Conservation (phyloP, 2,888 invertebrate species). For the Cheilosia impressa region DNA sequence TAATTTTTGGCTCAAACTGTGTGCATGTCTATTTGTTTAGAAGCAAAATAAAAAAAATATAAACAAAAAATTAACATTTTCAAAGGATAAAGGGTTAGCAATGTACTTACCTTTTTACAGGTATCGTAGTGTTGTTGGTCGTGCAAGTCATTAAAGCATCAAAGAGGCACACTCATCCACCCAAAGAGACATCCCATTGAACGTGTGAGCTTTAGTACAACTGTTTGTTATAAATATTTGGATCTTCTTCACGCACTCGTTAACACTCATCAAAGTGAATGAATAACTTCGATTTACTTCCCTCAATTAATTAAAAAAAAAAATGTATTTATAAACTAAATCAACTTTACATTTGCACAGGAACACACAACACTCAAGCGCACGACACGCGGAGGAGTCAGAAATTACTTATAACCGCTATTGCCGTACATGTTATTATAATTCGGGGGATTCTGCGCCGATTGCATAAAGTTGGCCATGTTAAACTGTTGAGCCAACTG, state of each 20-base stretch:
- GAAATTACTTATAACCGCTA: constrained; percentile 62
- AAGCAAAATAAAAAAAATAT: constrained; percentile 25
- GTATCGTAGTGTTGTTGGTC: constrained; percentile 2
- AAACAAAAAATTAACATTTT: constrained; percentile 3
- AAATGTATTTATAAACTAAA: constrained; percentile 28
- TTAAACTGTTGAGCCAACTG: constrained; percentile 47
- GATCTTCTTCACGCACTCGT: constrained; percentile 27
- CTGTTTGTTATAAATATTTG: not conserved
- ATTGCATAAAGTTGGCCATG: constrained; percentile 55
- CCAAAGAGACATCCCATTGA: constrained; percentile 1
- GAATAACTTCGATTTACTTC: constrained; percentile 9
- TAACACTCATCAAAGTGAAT: constrained; percentile 6
- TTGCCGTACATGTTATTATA: constrained; percentile 58
- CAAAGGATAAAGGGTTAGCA: not conserved
- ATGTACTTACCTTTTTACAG: constrained; percentile 49
- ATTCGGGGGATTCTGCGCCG: constrained; percentile 31
- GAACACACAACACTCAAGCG: constrained; percentile 56
- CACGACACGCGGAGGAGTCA: constrained; percentile 16
- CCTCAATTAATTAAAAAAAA: constrained; percentile 21
- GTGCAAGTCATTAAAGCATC: constrained; percentile 10
- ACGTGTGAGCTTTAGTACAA: not conserved
- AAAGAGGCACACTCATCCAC: constrained; percentile 24
- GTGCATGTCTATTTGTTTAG: constrained; percentile 39
- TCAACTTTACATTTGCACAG: constrained; percentile 51
- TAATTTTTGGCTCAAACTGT: constrained; percentile 3